Evolutionary conservation across 2,113 vertebrate species (phyloP).

Genomic region (Kobus ellipsiprymnus): DNA sequence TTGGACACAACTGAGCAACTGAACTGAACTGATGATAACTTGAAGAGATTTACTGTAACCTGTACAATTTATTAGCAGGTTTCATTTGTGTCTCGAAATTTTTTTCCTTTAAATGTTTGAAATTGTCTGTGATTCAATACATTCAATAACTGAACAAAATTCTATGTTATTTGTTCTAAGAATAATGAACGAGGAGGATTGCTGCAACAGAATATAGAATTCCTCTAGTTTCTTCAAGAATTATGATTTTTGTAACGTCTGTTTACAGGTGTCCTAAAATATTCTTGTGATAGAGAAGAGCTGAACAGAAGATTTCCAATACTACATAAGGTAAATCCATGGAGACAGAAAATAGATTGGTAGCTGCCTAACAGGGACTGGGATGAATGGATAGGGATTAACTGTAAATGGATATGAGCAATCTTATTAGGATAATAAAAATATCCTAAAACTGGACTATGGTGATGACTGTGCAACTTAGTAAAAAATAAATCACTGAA

Average conservation of each 20-base stretch:
- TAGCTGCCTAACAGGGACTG: not conserved
- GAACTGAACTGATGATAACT: not conserved
- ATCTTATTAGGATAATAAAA: not conserved
- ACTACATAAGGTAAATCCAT: not conserved
- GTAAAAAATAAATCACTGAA: not conserved
- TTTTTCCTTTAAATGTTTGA: not conserved
- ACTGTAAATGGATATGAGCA: not conserved
- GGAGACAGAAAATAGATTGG: not conserved
- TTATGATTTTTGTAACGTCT: not conserved
- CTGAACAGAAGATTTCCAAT: not conserved
- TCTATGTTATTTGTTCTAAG: not conserved
- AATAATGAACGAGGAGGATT: not conserved
- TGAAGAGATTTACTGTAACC: not conserved
- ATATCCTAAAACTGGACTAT: not conserved
- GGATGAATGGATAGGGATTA: not conserved
- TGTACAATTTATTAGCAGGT: not conserved
- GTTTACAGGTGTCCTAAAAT: not conserved
- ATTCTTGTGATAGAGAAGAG: not conserved
- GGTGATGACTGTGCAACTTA: not conserved
- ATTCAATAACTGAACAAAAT: not conserved
- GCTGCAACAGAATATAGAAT: not conserved
- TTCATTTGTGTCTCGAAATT: not conserved
- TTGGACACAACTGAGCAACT: rapidly evolving
- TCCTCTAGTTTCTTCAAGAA: not conserved
- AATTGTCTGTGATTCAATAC: not conserved